These are phyloP conservation scores for Hydractinia symbiolongicarpus DNA, from an alignment of 30 jellyfish, hydroid and myxozoan species.

Conservation along the genomic window DNA sequence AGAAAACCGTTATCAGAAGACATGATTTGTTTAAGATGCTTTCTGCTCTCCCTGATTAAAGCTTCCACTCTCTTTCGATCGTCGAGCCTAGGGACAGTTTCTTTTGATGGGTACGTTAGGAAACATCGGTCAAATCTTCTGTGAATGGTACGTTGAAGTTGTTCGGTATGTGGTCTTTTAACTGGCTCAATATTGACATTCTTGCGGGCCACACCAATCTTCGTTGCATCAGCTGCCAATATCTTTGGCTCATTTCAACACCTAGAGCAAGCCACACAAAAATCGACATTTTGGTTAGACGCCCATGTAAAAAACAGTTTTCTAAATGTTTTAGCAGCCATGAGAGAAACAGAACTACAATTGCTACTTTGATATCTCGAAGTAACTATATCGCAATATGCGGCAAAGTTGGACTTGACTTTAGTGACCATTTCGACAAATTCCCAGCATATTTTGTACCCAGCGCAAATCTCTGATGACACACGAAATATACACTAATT, in stretches of 20 bases:
- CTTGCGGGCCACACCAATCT: not conserved
- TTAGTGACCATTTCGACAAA: no score
- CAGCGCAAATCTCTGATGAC: no score
- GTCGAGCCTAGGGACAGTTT: no score
- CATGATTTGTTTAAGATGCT: not conserved
- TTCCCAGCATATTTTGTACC: no score
- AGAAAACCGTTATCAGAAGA: no score
- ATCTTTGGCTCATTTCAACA: no score
- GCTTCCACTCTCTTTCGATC: not conserved
- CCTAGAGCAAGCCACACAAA: not conserved
- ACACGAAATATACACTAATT: no score
- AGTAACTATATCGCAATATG: no score
- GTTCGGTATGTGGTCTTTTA: not conserved
- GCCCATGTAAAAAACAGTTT: constrained; percentile 3
- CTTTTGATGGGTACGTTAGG: not conserved
- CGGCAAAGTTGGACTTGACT: no score
- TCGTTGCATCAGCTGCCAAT: constrained; percentile 6
- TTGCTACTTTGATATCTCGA: no score
- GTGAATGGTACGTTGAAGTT: not conserved
- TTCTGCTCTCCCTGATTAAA: not conserved
- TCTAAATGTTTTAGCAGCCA: constrained; percentile 1
- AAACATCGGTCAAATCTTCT: constrained; percentile 10
- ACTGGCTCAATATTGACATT: not conserved
- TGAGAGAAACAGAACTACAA: no score
- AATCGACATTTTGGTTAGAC: not conserved